phyloP scores from a whole-genome alignment of 2,113 vertebrate species.

The Clupea harengus region DNA sequence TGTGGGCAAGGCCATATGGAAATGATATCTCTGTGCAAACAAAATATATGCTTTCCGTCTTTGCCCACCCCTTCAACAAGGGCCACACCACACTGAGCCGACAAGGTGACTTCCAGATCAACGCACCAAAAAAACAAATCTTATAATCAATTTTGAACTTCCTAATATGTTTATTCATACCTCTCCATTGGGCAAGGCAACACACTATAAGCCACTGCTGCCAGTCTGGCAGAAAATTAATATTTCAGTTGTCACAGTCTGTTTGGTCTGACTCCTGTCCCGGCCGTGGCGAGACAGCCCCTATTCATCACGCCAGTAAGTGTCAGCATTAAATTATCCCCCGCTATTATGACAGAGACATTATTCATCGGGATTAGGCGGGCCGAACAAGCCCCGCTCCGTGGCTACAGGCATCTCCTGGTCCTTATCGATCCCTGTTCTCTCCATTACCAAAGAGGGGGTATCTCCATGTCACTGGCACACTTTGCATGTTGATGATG shows the following conservation, averaged over 20 bases:
- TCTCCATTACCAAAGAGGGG: conserved; percentile 75
- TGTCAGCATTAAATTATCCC: conserved; percentile 92
- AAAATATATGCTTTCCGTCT: not conserved
- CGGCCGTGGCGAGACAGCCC: conserved; percentile 76
- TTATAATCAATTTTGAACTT: conserved; percentile 20
- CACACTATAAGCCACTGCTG: conserved; percentile 56
- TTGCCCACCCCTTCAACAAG: not conserved
- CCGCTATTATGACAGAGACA: conserved; percentile 93
- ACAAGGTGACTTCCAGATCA: not conserved
- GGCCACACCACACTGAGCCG: not conserved
- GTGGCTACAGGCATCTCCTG: conserved; percentile 69
- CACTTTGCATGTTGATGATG: conserved; percentile 82
- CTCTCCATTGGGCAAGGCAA: not conserved
- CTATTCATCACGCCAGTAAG: conserved; percentile 86
- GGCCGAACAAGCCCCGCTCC: conserved; percentile 70
- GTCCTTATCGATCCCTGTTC: conserved; percentile 79
- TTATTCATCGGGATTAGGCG: conserved; percentile 90
- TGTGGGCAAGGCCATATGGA: not conserved
- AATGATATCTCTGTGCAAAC: not conserved
- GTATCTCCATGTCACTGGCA: conserved; percentile 83
- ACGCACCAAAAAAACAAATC: not conserved
- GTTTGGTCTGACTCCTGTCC: conserved; percentile 68
- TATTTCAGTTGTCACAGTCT: conserved; percentile 80
- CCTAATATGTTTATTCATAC: not conserved
- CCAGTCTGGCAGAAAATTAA: conserved; percentile 74